Evolutionary conservation across 2,888 invertebrate genomes (phyloP), one percentile per base, ranked within the genome.

Genomic region (Rotaria macrura): DNA sequence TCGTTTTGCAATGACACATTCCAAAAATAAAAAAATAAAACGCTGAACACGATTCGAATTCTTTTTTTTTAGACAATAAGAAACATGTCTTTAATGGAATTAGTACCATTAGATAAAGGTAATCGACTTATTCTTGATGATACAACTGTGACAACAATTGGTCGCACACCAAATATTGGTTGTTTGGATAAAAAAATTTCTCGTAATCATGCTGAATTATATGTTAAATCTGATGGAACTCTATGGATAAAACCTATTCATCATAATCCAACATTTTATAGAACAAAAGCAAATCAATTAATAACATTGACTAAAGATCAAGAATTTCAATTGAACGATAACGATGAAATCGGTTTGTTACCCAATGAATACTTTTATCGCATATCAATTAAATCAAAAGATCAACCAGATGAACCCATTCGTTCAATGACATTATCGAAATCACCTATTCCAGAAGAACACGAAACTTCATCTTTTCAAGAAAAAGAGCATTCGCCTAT

Each of bases 331-430:
- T 79, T 79, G 17, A 43, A 43, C 34, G n/a, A 79, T 79, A n/a
- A 79, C 43, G 79, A 79, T 79, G 43, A 79, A 79, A 43, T 79
- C n/a, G 79, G 79, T n/a, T n/a, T 79, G n/a, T 79, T 79, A n/a
- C 79, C 79, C 25, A 25, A 79, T 43, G 43, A 79, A 25, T 79
- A 79, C 14, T 79, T 79, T 43, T 79, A 79, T 79, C 79, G 79
- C 14, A 43, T 79, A n/a, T 43, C 40, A 43, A 43, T 79, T n/a
- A 79, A 43, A 40, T 10, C n/a, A 23, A 25, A 40, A 12, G 25
- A 72, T 40, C 0, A 34, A 79, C 10, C 43, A 6, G 65, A 65
- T 0, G 25, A 43, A 43, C 23, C 3, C 10, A 20, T 23, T 3
- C 43, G 43, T 43, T 25, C 79, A 29, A 34, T 20, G 9, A 23